Conservation (phyloP, 2,797 vertebrate species). For the Tragopan temminckii region DNA sequence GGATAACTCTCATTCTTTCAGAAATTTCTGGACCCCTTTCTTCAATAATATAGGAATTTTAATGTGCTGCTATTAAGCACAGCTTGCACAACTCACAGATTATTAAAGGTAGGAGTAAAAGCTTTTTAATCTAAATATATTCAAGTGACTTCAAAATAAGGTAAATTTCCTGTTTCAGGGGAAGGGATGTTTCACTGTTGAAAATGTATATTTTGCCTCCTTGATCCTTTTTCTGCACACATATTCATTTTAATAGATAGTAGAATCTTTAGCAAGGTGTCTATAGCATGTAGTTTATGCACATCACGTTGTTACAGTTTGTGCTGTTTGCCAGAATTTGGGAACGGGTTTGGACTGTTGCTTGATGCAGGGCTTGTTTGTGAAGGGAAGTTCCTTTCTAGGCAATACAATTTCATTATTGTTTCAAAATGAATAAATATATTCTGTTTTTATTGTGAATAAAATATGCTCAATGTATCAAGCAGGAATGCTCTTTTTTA, state of each 20-base stretch:
- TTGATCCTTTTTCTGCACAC: background rate
- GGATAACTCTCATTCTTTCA: background rate
- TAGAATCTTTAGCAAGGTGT: background rate
- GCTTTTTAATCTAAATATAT: background rate
- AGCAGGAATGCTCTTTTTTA: background rate
- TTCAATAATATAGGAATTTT: background rate
- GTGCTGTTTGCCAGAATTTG: background rate
- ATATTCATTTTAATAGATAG: background rate
- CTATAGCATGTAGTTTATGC: background rate
- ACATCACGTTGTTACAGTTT: background rate
- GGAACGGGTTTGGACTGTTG: background rate
- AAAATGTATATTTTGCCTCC: background rate
- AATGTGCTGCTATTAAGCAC: background rate
- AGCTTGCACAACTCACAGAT: background rate
- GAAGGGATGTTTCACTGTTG: background rate
- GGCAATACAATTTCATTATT: slow-evolving; percentile 1
- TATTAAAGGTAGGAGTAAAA: background rate
- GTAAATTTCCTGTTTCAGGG: background rate
- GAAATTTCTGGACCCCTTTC: background rate
- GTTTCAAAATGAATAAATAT: background rate
- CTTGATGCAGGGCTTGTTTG: background rate
- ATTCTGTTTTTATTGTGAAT: background rate
- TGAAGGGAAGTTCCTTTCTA: background rate
- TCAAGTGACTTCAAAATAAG: background rate
- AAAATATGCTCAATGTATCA: slow-evolving; percentile 27